Evolutionary conservation across 1,140 invertebrate genomes (phyloP).

Genomic region (Argopecten irradians): DNA sequence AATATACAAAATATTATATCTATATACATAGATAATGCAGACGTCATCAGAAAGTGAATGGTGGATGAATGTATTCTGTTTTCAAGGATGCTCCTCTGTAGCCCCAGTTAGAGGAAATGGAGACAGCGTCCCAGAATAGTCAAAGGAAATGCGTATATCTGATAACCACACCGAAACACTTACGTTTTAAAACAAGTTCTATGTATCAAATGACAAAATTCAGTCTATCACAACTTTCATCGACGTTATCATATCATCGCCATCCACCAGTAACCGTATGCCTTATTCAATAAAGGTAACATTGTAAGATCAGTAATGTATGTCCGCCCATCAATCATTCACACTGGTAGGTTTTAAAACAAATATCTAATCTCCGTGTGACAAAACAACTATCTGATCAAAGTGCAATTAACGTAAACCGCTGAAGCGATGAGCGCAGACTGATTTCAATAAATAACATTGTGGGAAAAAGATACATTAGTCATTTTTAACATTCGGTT

Average conservation of each 20-base stretch:
- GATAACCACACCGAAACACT: neutral
- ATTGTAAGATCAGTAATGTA: neutral
- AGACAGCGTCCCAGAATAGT: neutral
- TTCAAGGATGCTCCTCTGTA: neutral
- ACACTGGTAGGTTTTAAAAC: neutral
- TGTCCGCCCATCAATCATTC: neutral
- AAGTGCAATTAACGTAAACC: neutral
- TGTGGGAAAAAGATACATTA: neutral
- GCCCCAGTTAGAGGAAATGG: neutral
- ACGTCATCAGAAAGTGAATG: too few relatives aligned
- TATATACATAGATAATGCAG: too few relatives aligned
- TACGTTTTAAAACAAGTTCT: conserved; percentile 18
- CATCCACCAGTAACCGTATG: neutral
- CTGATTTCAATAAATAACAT: neutral
- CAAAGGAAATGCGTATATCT: conserved; percentile 5
- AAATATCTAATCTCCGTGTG: neutral
- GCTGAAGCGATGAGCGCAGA: neutral
- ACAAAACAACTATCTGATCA: neutral
- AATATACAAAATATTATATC: too few relatives aligned
- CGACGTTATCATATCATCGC: neutral
- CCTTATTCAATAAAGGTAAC: neutral
- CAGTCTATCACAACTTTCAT: neutral
- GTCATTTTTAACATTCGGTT: neutral
- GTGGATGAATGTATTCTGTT: too few relatives aligned
- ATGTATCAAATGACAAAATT: conserved; percentile 10